phyloP scores from a whole-genome alignment of 2,888 invertebrate genomes.

The Pasiphila rectangulata region DNA sequence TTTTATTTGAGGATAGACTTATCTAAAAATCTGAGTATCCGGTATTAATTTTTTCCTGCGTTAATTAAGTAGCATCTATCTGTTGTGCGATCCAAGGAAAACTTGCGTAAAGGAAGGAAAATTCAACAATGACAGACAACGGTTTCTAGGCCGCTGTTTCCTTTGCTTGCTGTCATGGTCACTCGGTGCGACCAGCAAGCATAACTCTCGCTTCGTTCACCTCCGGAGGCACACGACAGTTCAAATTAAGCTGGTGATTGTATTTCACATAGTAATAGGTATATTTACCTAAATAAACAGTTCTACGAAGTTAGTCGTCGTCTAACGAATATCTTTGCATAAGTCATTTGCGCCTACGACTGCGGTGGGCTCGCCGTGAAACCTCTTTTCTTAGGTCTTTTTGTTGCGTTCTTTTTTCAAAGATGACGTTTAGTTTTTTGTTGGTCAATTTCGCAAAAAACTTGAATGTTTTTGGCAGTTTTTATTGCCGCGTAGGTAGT shows the following conservation, averaged over 20 bases:
- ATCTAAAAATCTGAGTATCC: too few species aligned
- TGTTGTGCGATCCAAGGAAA: slow-evolving; percentile 24
- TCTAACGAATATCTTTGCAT: slow-evolving; percentile 55
- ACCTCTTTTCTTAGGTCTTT: slow-evolving; percentile 35
- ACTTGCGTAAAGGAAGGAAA: slow-evolving; percentile 47
- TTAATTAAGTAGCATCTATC: not conserved
- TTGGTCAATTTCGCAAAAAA: slow-evolving; percentile 24
- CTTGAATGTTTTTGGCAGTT: slow-evolving; percentile 24
- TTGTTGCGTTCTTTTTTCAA: slow-evolving; percentile 25
- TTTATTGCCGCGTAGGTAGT: slow-evolving; percentile 20
- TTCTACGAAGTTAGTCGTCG: slow-evolving; percentile 51
- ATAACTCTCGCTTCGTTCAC: slow-evolving; percentile 22
- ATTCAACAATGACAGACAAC: slow-evolving; percentile 46
- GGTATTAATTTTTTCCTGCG: too few species aligned
- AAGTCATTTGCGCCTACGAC: slow-evolving; percentile 55
- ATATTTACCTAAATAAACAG: slow-evolving; percentile 54
- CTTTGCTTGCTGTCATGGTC: slow-evolving; percentile 53
- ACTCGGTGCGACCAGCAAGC: slow-evolving; percentile 34
- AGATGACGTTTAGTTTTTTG: slow-evolving; percentile 29
- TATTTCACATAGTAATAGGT: slow-evolving; percentile 46
- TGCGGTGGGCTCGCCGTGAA: slow-evolving; percentile 40
- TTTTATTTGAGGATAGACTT: too few species aligned
- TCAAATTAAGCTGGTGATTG: slow-evolving; percentile 40
- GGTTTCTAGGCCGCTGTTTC: slow-evolving; percentile 58
- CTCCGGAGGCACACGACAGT: slow-evolving; percentile 29